phyloP scores from a whole-genome alignment of 2,797 vertebrate species.

The Pantherophis alleghaniensis region DNA sequence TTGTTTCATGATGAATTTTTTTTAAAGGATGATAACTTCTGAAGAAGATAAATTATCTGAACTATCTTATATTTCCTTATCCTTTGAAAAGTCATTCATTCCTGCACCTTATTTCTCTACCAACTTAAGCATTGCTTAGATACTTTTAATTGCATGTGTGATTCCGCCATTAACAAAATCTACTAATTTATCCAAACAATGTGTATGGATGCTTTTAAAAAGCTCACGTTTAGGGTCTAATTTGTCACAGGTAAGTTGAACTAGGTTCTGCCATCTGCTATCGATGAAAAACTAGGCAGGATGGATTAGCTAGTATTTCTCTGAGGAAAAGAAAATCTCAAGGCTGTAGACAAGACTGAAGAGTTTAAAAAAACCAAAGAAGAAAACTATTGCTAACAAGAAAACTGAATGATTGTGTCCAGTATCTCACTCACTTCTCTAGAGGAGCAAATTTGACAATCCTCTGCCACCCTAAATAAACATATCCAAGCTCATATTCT shows the following conservation, averaged over 20 bases:
- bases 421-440: neutral
- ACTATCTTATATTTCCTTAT: neutral
- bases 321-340: neutral
- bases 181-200: neutral
- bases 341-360: neutral
- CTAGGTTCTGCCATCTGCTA: neutral
- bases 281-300: neutral
- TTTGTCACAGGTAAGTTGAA: neutral
- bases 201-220: neutral
- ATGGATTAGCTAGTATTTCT: neutral
- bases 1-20: neutral
- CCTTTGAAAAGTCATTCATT: neutral
- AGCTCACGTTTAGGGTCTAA: neutral
- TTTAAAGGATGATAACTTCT: neutral
- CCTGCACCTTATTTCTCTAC: neutral
- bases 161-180: neutral
- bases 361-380: neutral
- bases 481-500: neutral
- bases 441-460: neutral
- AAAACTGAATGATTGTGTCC: neutral
- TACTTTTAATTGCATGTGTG: neutral
- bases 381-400: neutral
- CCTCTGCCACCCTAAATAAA: neutral
- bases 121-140: neutral
- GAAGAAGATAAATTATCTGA: neutral